Conservation (phyloP, 2,113 vertebrate species). For the Petroica traversi region DNA sequence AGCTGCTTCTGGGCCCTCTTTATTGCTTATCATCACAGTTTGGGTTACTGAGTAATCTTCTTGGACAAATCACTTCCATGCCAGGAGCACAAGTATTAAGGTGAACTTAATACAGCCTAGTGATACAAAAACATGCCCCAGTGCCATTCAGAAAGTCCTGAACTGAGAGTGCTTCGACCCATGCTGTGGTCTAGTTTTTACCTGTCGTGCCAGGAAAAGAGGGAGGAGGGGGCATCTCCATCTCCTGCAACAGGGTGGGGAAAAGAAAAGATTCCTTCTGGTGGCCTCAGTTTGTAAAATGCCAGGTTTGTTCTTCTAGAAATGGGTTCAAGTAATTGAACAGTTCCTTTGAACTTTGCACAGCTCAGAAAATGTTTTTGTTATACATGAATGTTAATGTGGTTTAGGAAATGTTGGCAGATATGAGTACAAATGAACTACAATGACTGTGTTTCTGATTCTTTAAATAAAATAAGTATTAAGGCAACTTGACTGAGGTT, state of each 20-base stretch:
- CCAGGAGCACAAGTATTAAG: slow-evolving; percentile 23
- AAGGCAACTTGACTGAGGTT: slow-evolving; percentile 31
- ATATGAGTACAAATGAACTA: slow-evolving; percentile 68
- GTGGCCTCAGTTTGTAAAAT: slow-evolving; percentile 42
- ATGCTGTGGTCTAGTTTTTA: slow-evolving; percentile 38
- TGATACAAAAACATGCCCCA: not conserved
- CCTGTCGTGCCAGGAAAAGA: slow-evolving; percentile 20
- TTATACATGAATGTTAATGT: slow-evolving; percentile 74
- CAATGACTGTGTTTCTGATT: slow-evolving; percentile 78
- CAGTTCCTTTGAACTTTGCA: slow-evolving; percentile 74
- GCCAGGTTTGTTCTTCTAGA: slow-evolving; percentile 45
- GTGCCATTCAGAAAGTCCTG: not conserved
- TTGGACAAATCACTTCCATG: slow-evolving; percentile 7
- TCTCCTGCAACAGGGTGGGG: not conserved
- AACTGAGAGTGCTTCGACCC: not conserved
- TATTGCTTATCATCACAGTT: not conserved
- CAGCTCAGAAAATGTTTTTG: slow-evolving; percentile 74
- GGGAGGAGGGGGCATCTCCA: not conserved
- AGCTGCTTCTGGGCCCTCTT: slow-evolving; percentile 4
- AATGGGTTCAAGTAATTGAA: slow-evolving; percentile 58
- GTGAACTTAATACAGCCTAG: not conserved
- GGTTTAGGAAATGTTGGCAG: slow-evolving; percentile 69
- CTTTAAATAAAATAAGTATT: slow-evolving; percentile 79
- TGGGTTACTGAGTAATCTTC: not conserved
- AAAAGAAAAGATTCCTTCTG: slow-evolving; percentile 18